These are phyloP conservation scores for Eciton burchellii DNA, from an alignment of 1,140 invertebrate species.

Conservation along the genomic window DNA sequence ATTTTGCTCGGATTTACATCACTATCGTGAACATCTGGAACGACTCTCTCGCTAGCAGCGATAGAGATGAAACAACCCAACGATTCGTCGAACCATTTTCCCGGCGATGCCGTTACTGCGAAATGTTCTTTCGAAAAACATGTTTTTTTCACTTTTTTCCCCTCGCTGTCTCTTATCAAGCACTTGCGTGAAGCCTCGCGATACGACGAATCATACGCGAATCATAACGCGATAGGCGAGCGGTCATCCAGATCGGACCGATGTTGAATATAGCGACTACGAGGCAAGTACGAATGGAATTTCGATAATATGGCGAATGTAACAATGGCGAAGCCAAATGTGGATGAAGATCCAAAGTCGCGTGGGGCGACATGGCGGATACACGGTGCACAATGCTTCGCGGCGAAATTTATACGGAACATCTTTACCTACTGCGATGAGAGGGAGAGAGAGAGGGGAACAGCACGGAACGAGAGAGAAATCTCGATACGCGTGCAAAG, in stretches of 20 bases:
- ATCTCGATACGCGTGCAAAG: conserved; percentile 49
- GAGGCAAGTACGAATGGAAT: conserved; percentile 79
- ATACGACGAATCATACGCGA: too few species aligned
- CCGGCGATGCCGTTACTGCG: background rate
- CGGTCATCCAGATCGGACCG: background rate
- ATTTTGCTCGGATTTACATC: conserved; percentile 27
- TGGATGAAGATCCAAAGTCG: conserved; percentile 40
- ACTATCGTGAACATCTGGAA: conserved; percentile 15
- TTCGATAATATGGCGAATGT: conserved; percentile 75
- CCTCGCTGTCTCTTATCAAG: background rate
- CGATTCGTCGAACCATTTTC: background rate
- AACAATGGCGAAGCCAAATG: conserved; percentile 14
- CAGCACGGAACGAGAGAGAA: conserved; percentile 15
- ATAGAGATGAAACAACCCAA: conserved; percentile 3
- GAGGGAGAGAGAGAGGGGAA: background rate
- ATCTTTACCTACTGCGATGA: conserved; percentile 62
- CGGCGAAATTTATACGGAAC: conserved; percentile 70
- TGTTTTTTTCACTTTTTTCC: background rate
- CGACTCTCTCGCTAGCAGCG: conserved; percentile 11
- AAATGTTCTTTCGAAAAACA: background rate
- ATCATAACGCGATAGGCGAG: conserved; percentile 1
- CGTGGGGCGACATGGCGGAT: background rate
- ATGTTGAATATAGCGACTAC: conserved; percentile 66
- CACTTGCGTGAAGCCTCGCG: background rate
- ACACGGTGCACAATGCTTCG: conserved; percentile 57